These are phyloP conservation scores for Drosophila miranda DNA, from an alignment of 1,140 invertebrate species.

Conservation along the genomic window DNA sequence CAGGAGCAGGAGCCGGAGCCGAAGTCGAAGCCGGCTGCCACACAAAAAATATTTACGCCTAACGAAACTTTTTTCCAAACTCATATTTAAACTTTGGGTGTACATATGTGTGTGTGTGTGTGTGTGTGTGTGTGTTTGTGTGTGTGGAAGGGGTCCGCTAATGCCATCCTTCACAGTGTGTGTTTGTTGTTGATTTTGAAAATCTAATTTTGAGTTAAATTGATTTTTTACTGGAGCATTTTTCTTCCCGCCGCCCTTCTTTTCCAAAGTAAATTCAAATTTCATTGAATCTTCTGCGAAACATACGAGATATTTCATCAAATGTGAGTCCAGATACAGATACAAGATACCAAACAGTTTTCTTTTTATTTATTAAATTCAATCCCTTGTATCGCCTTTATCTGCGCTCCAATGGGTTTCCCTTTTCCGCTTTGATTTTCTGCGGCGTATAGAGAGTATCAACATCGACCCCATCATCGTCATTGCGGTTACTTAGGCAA, in stretches of 20 bases:
- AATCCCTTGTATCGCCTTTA: conserved; percentile 31
- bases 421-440: conserved; percentile 12
- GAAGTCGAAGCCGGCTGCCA: conserved; percentile 37
- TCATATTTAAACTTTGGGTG: conserved; percentile 72
- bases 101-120: conserved; percentile 36
- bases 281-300: not conserved
- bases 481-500: conserved; percentile 57
- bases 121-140: conserved; percentile 17
- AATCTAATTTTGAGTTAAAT: conserved; percentile 78
- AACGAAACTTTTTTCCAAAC: conserved; percentile 71
- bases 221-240: conserved; percentile 62
- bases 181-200: conserved; percentile 68
- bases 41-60: conserved; percentile 78
- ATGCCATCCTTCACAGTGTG: conserved; percentile 20
- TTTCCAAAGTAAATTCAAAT: conserved; percentile 8
- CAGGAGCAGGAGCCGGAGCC: not conserved
- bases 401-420: conserved; percentile 45
- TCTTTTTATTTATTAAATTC: conserved; percentile 46
- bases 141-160: conserved; percentile 11
- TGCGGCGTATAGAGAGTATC: not conserved
- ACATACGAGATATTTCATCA: conserved; percentile 5
- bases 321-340: not conserved
- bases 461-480: conserved; percentile 20
- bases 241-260: not conserved
- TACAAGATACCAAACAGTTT: conserved; percentile 9